Evolutionary conservation across 1,140 invertebrate genomes (phyloP), one percentile per base, ranked within the genome.

Genomic region (Plutomurus gul): DNA sequence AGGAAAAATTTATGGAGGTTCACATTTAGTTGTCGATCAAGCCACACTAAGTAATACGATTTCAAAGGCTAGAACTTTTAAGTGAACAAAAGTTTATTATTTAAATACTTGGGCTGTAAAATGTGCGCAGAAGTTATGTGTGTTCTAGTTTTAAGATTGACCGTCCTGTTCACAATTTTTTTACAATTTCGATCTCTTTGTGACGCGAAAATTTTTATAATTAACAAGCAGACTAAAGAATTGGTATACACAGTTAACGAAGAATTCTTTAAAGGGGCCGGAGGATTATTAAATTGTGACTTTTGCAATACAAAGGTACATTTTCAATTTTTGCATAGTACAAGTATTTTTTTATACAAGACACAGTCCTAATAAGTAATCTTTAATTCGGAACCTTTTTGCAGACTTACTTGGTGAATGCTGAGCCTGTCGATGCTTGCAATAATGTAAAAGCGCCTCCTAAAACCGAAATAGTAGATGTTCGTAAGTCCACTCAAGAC

Each of bases 111-210:
- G n/a, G n/a, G n/a, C n/a, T n/a, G n/a, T n/a, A n/a, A n/a, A 7
- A 65, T 65, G 56, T 65, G 13, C n/a, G 36, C n/a, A 18, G 30
- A 65, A 33, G 10, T n/a, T n/a, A n/a, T n/a, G n/a, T n/a, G n/a
- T n/a, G 11, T 36, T 65, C 4, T 33, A 65, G 11, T 84, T 79
- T 7, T 88, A n/a, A 88, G 4, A 87, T 85, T 56, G 86, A 83
- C 47, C 1, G 13, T 47, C 33, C 10, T 40, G 0, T 6, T 46
- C 27, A 18, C 25, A 13, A 36, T 20, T 18, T 75, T 49, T 22
- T 8, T 73, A 40, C 70, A 40, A 22, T 43, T 73, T 18, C 40
- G 20, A 43, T 73, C 37, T 43, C 11, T 43, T 3, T 73, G 70
- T 25, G 70, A 73, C 39, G 30, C 73, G 20, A 36, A 47, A 75